These are phyloP conservation scores for Damaliscus lunatus DNA, from an alignment of 2,113 vertebrate species.

Conservation along the genomic window DNA sequence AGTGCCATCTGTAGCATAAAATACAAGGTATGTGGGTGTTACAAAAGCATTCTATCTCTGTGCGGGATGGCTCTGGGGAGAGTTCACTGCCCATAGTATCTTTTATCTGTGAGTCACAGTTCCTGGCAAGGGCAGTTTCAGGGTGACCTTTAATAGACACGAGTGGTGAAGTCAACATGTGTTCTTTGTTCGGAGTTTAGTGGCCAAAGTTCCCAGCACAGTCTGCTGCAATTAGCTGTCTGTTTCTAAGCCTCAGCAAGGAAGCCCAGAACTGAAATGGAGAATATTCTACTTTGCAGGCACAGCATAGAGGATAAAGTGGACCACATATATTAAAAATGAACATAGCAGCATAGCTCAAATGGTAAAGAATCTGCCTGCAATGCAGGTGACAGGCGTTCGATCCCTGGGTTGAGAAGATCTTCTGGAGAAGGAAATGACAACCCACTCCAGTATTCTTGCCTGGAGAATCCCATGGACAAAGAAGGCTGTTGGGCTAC, in stretches of 20 bases:
- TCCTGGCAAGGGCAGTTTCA: not conserved
- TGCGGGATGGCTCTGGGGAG: not conserved
- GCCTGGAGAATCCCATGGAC: not conserved
- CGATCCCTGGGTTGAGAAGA: not conserved
- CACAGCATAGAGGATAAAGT: not conserved
- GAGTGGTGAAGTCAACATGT: not conserved
- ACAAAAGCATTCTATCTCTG: not conserved
- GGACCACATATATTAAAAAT: not conserved
- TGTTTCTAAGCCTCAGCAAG: not conserved
- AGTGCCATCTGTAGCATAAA: conserved; percentile 26
- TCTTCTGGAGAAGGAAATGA: not conserved
- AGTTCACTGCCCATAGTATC: not conserved
- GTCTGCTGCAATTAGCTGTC: not conserved
- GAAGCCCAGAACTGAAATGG: not conserved
- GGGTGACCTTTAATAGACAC: not conserved
- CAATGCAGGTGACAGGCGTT: not conserved
- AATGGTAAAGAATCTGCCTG: not conserved
- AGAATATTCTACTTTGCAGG: not conserved
- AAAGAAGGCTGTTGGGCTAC: not conserved
- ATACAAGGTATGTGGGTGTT: not conserved
- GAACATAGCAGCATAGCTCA: not conserved
- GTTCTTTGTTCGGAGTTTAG: not conserved
- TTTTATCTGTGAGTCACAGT: conserved; percentile 29
- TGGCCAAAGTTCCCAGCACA: not conserved
- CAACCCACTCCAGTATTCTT: not conserved